A percentile compares a stretch with the other conserved stretches of the same genome.
Evolutionary conservation across 2,888 invertebrate species (phyloP).

Genomic region (Elegia similella): DNA sequence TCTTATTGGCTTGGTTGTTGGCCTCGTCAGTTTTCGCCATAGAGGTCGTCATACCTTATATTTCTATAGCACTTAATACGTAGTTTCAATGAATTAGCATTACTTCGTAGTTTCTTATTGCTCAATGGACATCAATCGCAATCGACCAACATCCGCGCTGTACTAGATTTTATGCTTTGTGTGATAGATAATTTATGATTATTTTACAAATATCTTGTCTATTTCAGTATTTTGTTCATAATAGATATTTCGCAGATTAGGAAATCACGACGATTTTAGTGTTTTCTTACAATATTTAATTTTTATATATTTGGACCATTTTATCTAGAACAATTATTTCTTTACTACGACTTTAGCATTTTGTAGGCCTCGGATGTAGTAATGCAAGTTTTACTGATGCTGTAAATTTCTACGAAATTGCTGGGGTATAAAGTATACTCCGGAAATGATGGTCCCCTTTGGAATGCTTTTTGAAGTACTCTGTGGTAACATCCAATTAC

Average conservation of each 20-base stretch:
- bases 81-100: too few species aligned
- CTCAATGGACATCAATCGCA: conserved; percentile 27
- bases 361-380: neutral
- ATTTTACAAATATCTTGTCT: neutral
- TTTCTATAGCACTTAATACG: too few species aligned
- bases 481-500: conserved; percentile 8
- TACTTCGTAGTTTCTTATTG: conserved; percentile 29
- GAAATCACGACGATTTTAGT: too few species aligned
- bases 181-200: conserved; percentile 32
- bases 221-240: neutral
- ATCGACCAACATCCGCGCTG: conserved; percentile 32
- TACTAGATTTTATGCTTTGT: conserved; percentile 32
- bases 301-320: too few species aligned
- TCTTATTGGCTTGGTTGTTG: too few species aligned
- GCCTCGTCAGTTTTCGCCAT: too few species aligned
- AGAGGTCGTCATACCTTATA: too few species aligned
- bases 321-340: too few species aligned
- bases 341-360: too few species aligned
- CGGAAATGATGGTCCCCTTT: neutral
- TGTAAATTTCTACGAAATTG: conserved; percentile 4
- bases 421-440: conserved; percentile 3
- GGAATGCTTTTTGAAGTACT: conserved; percentile 1
- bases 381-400: neutral
- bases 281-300: too few species aligned
- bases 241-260: too few species aligned